Evolutionary conservation across 1,140 invertebrate species (phyloP).

Genomic region (Calliopsis andreniformis): DNA sequence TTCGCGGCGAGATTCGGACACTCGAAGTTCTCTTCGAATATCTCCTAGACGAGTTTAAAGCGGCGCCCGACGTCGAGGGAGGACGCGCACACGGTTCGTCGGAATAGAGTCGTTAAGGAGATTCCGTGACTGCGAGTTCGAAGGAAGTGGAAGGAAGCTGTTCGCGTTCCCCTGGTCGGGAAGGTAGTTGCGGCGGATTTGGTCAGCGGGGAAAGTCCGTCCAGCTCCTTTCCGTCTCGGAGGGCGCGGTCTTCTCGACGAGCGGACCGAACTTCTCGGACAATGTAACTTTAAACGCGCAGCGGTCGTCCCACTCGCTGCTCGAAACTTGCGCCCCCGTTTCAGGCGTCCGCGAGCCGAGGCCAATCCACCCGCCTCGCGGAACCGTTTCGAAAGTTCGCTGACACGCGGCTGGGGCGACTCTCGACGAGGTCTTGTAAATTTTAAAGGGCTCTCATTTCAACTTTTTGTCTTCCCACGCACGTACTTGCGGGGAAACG

Average conservation of each 20-base stretch:
- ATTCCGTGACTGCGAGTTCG: neutral
- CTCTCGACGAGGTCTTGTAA: neutral
- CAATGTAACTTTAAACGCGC: slow-evolving; percentile 17
- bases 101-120: neutral
- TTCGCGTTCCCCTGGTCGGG: slow-evolving; percentile 78
- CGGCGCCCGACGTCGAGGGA: no score
- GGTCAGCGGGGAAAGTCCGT: slow-evolving; percentile 81
- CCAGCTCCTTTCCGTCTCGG: slow-evolving; percentile 84
- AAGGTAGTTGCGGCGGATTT: slow-evolving; percentile 87
- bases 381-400: neutral
- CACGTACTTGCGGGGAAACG: neutral
- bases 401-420: neutral
- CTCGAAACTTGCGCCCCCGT: neutral
- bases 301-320: slow-evolving; percentile 18
- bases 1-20: no score
- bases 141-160: slow-evolving; percentile 3
- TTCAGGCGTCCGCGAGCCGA: neutral
- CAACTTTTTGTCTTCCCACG: neutral
- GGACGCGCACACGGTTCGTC: no score
- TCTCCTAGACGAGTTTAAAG: no score
- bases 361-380: neutral
- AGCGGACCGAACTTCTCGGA: slow-evolving; percentile 45
- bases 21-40: no score
- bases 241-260: slow-evolving; percentile 66
- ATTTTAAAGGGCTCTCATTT: neutral